A percentile compares a stretch with the other conserved stretches of the same genome.
phyloP scores from a whole-genome alignment of 2,113 vertebrate genomes.

The Oxyura jamaicensis region DNA sequence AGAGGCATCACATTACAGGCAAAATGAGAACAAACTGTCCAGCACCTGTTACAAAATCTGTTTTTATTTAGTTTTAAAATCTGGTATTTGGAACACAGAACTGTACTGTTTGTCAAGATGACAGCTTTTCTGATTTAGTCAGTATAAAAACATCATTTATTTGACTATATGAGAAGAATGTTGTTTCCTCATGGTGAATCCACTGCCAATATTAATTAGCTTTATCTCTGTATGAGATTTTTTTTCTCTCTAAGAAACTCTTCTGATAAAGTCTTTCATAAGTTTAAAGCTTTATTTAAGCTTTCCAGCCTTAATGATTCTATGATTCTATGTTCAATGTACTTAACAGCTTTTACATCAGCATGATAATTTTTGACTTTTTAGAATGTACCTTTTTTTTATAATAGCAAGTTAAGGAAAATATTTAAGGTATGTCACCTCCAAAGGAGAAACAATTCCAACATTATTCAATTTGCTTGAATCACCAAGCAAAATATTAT shows the following conservation, averaged over 20 bases:
- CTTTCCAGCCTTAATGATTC: too few relatives aligned
- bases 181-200: background rate
- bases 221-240: background rate
- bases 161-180: background rate
- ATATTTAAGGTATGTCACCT: background rate
- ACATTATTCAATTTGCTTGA: background rate
- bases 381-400: background rate
- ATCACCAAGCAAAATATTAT: background rate
- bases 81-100: slow-evolving; percentile 23
- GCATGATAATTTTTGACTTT: background rate
- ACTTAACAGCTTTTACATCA: background rate
- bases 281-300: background rate
- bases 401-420: background rate
- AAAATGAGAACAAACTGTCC: slow-evolving; percentile 26
- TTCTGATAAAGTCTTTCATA: background rate
- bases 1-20: background rate
- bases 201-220: slow-evolving; percentile 11
- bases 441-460: background rate
- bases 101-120: background rate
- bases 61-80: slow-evolving; percentile 18
- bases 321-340: background rate
- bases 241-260: background rate
- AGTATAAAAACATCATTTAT: background rate
- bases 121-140: slow-evolving; percentile 7
- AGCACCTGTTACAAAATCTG: background rate